phyloP scores from a whole-genome alignment of 2,113 vertebrate species.

The Glaucidium brasilianum region DNA sequence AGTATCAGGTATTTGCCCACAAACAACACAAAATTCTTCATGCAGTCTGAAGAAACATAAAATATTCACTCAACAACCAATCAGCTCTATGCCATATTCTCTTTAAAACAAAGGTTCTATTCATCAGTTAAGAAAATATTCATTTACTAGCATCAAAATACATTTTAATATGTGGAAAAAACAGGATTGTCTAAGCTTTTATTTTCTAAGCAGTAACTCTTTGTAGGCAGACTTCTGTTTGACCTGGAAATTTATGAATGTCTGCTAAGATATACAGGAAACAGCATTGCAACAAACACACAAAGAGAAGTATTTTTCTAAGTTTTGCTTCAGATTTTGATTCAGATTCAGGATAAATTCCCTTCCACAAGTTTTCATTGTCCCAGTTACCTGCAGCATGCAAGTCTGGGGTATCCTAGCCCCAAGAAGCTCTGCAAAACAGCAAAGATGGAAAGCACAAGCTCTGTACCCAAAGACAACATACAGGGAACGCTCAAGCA shows the following conservation, averaged over 20 bases:
- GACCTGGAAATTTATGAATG: neutral
- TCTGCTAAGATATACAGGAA: neutral
- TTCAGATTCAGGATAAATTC: neutral
- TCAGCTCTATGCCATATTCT: neutral
- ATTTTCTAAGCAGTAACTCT: neutral
- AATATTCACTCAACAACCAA: neutral
- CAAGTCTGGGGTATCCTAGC: neutral
- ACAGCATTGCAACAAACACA: neutral
- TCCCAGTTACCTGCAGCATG: neutral
- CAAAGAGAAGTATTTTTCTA: neutral
- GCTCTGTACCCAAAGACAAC: neutral
- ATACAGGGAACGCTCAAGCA: neutral
- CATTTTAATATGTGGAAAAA: neutral
- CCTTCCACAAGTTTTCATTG: rapidly evolving
- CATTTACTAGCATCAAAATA: neutral
- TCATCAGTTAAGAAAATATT: neutral
- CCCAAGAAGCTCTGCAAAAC: rapidly evolving
- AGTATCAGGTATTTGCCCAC: neutral
- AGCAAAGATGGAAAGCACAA: neutral
- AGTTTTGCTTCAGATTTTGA: neutral
- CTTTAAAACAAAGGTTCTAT: constrained; percentile 3
- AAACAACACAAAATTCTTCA: neutral
- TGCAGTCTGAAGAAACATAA: neutral
- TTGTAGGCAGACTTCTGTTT: neutral
- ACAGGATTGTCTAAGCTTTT: neutral